Evolutionary conservation across 1,140 invertebrate genomes (phyloP), one percentile per base, ranked within the genome.

Genomic region (Macrotrachela quadricornifera): DNA sequence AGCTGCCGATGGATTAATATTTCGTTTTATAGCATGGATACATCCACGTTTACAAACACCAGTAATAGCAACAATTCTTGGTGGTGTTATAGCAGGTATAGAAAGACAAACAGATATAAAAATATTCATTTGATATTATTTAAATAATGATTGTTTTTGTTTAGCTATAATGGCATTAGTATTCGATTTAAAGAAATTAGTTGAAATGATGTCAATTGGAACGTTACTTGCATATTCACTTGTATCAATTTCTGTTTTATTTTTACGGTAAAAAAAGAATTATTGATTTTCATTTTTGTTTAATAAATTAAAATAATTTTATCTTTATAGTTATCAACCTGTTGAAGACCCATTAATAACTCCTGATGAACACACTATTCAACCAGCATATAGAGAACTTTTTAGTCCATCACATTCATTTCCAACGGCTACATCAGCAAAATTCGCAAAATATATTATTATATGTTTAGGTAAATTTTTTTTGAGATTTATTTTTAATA

Each of bases 141-240:
- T n/a, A n/a, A n/a, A n/a, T n/a, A n/a, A n/a, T n/a, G n/a, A n/a
- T n/a, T n/a, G n/a, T 52, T 14, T 4, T 30, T 30, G 59, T 57
- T 14, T 69, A 77, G 85, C 80, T 46, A 54, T 79, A 1, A 85
- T 92, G 78, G 81, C 85, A 1, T 76, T 81, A 14, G 62, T 91
- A 30, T 91, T 94, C 64, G 78, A 90, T 65, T 64, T 92, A 40
- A 75, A 81, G 12, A 81, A 86, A 63, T 70, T 94, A 18, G 83
- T 92, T 12, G 82, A 87, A 60, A 85, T 94, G 80, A 85, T 92
- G 78, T 88, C 85, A 0, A 91, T 94, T 59, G 87, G 87, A 50
- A 92, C 87, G 0, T 68, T 94, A 0, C 70, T 92, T 46, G 87
- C 87, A 0, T 92, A 91, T 64, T 82, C 84, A 11, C 80, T 92